Evolutionary conservation across 2,113 vertebrate species (phyloP).

Genomic region (Myiagra hebetior): DNA sequence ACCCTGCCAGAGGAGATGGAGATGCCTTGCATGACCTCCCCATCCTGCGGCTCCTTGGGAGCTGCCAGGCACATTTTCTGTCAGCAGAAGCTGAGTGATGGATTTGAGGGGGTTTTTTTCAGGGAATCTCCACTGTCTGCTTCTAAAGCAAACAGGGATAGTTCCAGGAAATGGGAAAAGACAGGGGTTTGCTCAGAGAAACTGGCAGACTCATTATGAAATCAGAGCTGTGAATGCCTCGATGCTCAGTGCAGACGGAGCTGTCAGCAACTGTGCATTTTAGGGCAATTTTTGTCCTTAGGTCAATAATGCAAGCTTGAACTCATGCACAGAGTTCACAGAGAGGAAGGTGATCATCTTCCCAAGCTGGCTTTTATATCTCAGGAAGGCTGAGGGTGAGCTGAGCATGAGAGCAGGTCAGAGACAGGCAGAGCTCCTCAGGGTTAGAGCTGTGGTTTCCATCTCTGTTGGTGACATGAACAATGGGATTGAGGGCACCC

Average conservation of each 20-base stretch:
- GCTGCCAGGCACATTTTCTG: not conserved
- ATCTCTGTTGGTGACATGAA: not conserved
- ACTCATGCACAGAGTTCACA: not conserved
- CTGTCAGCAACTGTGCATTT: not conserved
- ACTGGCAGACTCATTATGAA: not conserved
- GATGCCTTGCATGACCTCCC: not conserved
- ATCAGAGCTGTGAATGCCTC: not conserved
- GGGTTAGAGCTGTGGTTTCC: not conserved
- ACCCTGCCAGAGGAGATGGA: not conserved
- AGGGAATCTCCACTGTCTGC: not conserved
- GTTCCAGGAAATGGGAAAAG: not conserved
- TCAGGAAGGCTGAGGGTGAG: not conserved
- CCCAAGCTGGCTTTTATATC: not conserved
- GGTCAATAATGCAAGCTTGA: not conserved
- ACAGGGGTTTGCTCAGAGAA: not conserved
- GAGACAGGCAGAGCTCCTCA: not conserved
- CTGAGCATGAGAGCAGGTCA: not conserved
- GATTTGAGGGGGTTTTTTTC: not conserved
- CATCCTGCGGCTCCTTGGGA: accelerated
- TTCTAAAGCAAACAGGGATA: not conserved
- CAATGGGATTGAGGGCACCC: not conserved
- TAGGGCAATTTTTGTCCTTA: not conserved
- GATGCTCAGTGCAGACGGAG: not conserved
- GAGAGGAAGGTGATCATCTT: not conserved
- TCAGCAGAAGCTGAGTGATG: not conserved